A percentile compares a stretch with the other conserved stretches of the same genome.
Conservation (phyloP, 2,888 invertebrate genomes). For the Acleris holmiana region DNA sequence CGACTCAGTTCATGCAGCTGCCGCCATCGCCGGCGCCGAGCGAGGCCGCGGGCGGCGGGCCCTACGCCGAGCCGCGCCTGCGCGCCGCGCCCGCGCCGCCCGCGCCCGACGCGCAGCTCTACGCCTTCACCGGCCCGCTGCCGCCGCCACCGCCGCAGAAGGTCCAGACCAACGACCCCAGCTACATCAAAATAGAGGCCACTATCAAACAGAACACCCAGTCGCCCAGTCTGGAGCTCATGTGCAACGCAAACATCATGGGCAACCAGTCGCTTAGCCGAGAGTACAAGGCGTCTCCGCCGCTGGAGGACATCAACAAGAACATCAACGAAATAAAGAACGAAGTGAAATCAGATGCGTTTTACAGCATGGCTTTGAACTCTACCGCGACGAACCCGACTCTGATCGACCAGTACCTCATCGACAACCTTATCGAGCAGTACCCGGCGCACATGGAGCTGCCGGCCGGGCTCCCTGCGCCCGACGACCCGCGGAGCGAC, state of each 20-base stretch:
- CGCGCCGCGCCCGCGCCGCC: constrained; percentile 64
- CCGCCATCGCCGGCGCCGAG: constrained; percentile 69
- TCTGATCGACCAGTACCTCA: constrained; percentile 72
- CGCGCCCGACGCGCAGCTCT: constrained; percentile 68
- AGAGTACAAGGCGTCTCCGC: constrained; percentile 78
- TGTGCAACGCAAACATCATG: constrained; percentile 73
- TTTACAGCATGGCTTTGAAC: constrained; percentile 66
- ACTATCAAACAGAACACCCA: constrained; percentile 79
- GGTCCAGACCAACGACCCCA: constrained; percentile 70
- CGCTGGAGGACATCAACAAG: constrained; percentile 75
- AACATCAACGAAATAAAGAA: constrained; percentile 77
- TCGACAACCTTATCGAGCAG: constrained; percentile 75
- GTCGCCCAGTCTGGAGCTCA: constrained; percentile 73
- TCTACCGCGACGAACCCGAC: constrained; percentile 61
- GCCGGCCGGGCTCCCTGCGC: constrained; percentile 62
- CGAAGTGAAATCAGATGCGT: constrained; percentile 75
- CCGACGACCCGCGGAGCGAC: constrained; percentile 67
- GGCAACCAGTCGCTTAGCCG: constrained; percentile 61
- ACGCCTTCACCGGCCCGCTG: constrained; percentile 72
- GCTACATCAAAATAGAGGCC: constrained; percentile 77
- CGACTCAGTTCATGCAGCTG: constrained; percentile 77
- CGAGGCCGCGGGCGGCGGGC: constrained; percentile 67
- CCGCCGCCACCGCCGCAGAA: constrained; percentile 71
- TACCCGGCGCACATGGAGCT: constrained; percentile 70
- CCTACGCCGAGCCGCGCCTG: constrained; percentile 66